Base-by-base conservation (phyloP, 2,797 vertebrate genomes). In the Melanotaenia pygmaea region DNA sequence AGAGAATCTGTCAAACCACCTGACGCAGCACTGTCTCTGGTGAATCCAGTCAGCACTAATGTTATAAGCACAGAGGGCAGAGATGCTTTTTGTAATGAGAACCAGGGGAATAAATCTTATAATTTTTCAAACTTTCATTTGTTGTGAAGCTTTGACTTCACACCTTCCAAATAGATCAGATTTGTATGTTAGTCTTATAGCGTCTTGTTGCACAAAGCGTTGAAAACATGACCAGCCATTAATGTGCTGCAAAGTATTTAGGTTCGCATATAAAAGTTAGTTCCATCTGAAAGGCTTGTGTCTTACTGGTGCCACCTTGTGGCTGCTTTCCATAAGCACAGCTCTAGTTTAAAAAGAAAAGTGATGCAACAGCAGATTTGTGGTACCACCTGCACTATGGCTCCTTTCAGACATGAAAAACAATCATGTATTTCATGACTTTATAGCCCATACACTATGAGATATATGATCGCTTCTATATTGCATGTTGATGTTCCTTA, bases 21-120 rank as follows among this genome's bases (percentile, higher is more conserved):
- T 79, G 81, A 86, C 76, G 62, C 85, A 81, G 72, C 82, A 77
- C 68, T 57, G 26, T 83, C 90, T 87, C 84, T 70, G 72, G 84
- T 73, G 88, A 86, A 70, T 81, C 58, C 68, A 90, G 81, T 90
- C 89, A 92, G 88, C 85, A 76, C 62, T 81, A 82, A 79, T 50
- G 57, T 28, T 66, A 60, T 61, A 43, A 67, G 26, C 66, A 30
- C 38, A 45, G 30, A 35, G 20, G 12, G 38, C 24, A 67, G 18
- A 14, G 32, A 32, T 11, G 34, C 18, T 68, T 70, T 76, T 71
- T 77, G 65, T 90, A 90, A 92, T 10, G 50, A 92, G 89, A 82
- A 89, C 71, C 90, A 75, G 24, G 87, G 88, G 86, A 91, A 89
- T 90, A 77, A 67, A 80, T 77, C 72, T 83, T 69, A 82, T 83